Base-by-base conservation (phyloP, 2,888 invertebrate species). In the Meganola albula region DNA sequence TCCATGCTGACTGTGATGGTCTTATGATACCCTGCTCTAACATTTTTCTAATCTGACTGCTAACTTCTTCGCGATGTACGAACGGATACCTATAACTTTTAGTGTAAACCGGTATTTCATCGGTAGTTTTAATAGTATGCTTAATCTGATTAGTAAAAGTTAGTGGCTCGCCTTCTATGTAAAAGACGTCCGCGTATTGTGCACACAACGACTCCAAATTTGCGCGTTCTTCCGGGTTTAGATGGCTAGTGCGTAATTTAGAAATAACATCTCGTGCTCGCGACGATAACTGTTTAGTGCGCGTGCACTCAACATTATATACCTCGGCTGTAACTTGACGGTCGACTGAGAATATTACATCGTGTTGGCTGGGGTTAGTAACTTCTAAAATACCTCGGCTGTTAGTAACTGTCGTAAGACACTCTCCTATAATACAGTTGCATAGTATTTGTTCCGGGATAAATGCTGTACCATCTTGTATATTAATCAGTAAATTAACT, bases 361-460 rank as follows among this genome's bases (percentile, higher is more conserved):
- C 47, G 18, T 44, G 37, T 9, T 14, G 8, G 2, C 40, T 45
- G 1, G 45, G 39, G 10, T 58, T 58, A 0, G n/a, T n/a, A 8
- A 53, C 10, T 22, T 53, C 48, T 21, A 58, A 5, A 10, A 25
- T 13, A 12, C 43, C 53, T 4, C 49, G 39, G 11, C 30, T 55
- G 33, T 51, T 44, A 1, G 7, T 24, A 6, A 48, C 45, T 2
- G 22, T 45, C 1, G 53, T 55, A 8, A 58, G 1, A 13, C 58
- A 58, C 36, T 14, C n/a, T 1, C 12, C 8, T 12, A 35, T 13
- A 10, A 30, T 6, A 13, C 35, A 35, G 21, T 30, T 35, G 7
- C 26, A 35, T 8, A 35, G 27, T 4, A 6, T 20, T 29, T 35
- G 35, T 12, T 23, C 18, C 0, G 10, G 13, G 2, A 50, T 27